Evolutionary conservation across 2,113 vertebrate species (phyloP), one percentile per base, ranked within the genome.

Genomic region (Mastomys coucha): DNA sequence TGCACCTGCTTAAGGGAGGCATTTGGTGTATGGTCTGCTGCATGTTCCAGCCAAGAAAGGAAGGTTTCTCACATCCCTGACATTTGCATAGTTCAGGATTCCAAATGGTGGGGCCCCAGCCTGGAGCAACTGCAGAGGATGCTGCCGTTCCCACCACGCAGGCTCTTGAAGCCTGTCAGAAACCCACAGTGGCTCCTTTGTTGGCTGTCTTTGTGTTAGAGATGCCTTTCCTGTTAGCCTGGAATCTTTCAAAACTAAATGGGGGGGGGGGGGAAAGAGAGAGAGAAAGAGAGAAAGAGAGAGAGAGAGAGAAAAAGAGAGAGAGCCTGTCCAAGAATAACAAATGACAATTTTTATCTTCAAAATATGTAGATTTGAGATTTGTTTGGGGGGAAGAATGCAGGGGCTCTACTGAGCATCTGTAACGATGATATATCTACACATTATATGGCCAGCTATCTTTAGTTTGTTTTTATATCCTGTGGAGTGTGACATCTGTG

Each of bases 401-500:
- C 95, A 97, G 98, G 97, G 98, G 95, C 90, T 98, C 97, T 95
- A 93, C 97, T 28, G 87, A 98, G 97, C 96, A 98, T 98, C 98
- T 98, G 97, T 98, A 98, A 98, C 95, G 95, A 97, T 93, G 98
- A 98, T 98, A 93, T 98, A 98, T 98, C 98, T 98, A 96, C 97
- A 98, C 98, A 98, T 98, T 98, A 97, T 99, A 98, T 98, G 98
- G 98, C 98, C 96, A 69, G 98, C 98, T 98, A 98, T 98, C 98
- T 98, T 98, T 97, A 96, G 98, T 98, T 98, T 98, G 96, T 97
- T 98, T 98, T 98, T 98, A 98, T 98, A 98, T 98, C 99, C 98
- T 96, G 98, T 98, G 98, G 98, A 98, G 98, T 98, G 97, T 98
- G 98, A 98, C 98, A 99, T 99, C 98, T 99, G 98, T 98, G 98